Evolutionary conservation across 2,113 vertebrate genomes (phyloP), one percentile per base, ranked within the genome.

Genomic region (Bettongia penicillata): DNA sequence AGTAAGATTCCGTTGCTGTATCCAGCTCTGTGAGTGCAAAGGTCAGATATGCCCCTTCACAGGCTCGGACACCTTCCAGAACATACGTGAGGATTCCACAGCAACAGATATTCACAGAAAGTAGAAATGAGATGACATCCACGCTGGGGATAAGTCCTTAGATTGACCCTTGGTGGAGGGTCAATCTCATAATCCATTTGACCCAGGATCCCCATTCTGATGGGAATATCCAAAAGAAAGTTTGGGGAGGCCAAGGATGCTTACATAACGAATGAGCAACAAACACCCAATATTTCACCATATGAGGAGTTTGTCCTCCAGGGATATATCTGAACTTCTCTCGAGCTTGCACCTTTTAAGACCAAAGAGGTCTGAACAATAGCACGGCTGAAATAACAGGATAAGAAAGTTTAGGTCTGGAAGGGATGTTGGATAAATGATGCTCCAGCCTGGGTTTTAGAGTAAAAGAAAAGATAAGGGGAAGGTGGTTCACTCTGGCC

Each of bases 1-100:
- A 97, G 97, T 98, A 97, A 98, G 97, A 92, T 93, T 91, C 50
- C 96, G 49, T 96, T 98, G 96, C 97, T 97, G 97, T 97, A 97
- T 98, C 98, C 98, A 96, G 92, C 96, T 97, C 96, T 98, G 97
- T 93, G 98, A 93, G 91, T 95, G 96, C 94, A 92, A 91, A 93
- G 91, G 51, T 55, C 93, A 95, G 95, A 91, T 50, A 47, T 11
- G 47, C 9, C 48, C 48, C 90, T 90, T 31, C 10, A 50, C 3
- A 50, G 90, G 28, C 25, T 90, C 7, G 22, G 89, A 90, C 3
- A 48, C 24, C 90, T 14, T 9, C 24, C 2, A 0, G 90, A 50
- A 50, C 26, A 50, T 90, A 26, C 28, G 10, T 90, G 48, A 90
- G 25, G 28, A 90, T 48, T 90, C 24, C 90, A n/a, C 7, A 90